These are phyloP conservation scores for Hydrozoanthus gracilis DNA, from an alignment of 92 coral and sea anemone genomes.

Conservation along the genomic window DNA sequence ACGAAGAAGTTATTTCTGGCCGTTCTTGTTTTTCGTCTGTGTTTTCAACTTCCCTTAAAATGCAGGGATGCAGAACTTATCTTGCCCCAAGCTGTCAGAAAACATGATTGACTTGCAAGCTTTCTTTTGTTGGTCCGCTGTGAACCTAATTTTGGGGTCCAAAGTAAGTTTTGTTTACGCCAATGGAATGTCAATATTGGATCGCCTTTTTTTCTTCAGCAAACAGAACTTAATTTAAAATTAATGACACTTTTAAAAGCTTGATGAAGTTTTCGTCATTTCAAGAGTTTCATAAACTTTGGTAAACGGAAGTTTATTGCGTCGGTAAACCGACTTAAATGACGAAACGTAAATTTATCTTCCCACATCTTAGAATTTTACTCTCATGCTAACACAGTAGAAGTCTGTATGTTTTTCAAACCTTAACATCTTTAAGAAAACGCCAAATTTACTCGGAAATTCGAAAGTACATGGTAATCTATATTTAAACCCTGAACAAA, in stretches of 20 bases:
- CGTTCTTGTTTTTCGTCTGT: background rate
- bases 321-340: conserved; percentile 1
- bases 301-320: background rate
- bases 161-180: background rate
- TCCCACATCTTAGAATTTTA: too few relatives aligned
- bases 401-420: too few relatives aligned
- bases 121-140: background rate
- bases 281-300: conserved; percentile 32
- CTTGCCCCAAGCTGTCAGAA: conserved; percentile 19
- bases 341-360: too few relatives aligned
- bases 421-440: too few relatives aligned
- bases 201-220: conserved; percentile 14
- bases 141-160: conserved; percentile 4
- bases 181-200: conserved; percentile 42
- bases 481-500: too few relatives aligned
- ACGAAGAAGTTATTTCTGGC: too few relatives aligned
- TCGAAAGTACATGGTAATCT: too few relatives aligned
- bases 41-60: background rate
- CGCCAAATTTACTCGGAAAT: too few relatives aligned
- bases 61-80: background rate
- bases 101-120: conserved; percentile 10
- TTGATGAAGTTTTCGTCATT: conserved; percentile 35
- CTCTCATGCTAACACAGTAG: too few relatives aligned
- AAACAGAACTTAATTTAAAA: conserved; percentile 30
- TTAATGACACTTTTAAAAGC: conserved; percentile 41